Conservation (phyloP, 2,113 vertebrate species). For the Phoenicopterus ruber region DNA sequence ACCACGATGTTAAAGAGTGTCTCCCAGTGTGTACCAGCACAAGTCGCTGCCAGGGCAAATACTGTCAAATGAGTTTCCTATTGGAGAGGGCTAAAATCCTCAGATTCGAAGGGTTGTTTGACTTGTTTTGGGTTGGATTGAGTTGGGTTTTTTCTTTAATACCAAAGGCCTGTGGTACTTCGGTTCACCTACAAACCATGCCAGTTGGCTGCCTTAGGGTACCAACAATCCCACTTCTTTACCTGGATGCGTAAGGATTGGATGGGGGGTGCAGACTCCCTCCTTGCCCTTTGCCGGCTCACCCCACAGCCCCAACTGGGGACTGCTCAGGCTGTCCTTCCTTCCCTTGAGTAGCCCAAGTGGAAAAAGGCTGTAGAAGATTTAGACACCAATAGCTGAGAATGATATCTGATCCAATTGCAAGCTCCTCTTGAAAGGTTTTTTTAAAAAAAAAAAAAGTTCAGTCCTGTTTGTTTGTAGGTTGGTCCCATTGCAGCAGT, state of each 20-base stretch:
- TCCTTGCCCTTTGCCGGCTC: background rate
- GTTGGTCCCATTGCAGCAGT: background rate
- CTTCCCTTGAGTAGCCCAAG: background rate
- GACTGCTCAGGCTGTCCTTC: background rate
- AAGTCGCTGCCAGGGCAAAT: background rate
- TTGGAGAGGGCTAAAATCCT: background rate
- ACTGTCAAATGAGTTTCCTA: background rate
- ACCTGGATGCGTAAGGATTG: background rate
- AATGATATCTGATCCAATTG: background rate
- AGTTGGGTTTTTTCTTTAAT: background rate
- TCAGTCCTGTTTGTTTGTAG: background rate
- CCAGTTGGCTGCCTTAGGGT: background rate
- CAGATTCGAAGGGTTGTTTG: background rate
- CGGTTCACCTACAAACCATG: background rate
- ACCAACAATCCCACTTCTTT: background rate
- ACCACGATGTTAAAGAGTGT: background rate
- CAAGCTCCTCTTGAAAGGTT: background rate
- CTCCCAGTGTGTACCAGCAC: background rate
- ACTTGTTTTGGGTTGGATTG: background rate
- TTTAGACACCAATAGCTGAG: background rate
- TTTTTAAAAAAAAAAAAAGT: background rate
- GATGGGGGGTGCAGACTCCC: background rate
- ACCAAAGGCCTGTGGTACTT: background rate
- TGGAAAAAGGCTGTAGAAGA: background rate
- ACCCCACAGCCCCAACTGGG: background rate